A percentile compares a stretch with the other conserved stretches of the same genome.
These are phyloP conservation scores for Ictidomys tridecemlineatus DNA, from an alignment of 2,113 vertebrate species.

Conservation along the genomic window DNA sequence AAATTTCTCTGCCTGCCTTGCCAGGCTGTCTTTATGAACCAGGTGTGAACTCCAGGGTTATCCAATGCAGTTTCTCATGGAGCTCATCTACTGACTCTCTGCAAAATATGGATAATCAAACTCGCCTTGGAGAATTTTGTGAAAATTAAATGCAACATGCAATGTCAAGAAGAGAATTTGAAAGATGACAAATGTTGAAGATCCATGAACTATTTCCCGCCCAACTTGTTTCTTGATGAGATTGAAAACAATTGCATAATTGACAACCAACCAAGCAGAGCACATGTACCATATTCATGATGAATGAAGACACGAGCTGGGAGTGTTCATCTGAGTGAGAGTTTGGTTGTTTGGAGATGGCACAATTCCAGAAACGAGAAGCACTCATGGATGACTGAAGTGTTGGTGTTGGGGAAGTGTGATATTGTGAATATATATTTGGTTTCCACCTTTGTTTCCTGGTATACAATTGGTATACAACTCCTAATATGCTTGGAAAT, in stretches of 20 bases:
- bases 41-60: neutral
- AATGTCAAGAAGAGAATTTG: neutral
- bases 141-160: neutral
- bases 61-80: neutral
- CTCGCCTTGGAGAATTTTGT: neutral
- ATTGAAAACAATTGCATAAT: neutral
- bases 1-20: neutral
- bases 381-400: no score
- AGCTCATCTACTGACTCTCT: neutral
- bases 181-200: neutral
- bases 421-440: neutral
- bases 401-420: neutral
- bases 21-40: neutral
- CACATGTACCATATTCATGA: neutral
- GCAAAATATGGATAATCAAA: neutral
- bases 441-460: neutral
- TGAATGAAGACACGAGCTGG: neutral
- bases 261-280: neutral
- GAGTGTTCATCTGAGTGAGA: neutral
- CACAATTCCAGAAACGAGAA: neutral
- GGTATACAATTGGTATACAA: neutral
- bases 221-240: neutral
- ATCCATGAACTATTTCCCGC: neutral
- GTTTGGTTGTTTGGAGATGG: neutral
- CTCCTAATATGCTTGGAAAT: neutral